Evolutionary conservation across 2,888 invertebrate genomes (phyloP).

Genomic region (Catocala nupta): DNA sequence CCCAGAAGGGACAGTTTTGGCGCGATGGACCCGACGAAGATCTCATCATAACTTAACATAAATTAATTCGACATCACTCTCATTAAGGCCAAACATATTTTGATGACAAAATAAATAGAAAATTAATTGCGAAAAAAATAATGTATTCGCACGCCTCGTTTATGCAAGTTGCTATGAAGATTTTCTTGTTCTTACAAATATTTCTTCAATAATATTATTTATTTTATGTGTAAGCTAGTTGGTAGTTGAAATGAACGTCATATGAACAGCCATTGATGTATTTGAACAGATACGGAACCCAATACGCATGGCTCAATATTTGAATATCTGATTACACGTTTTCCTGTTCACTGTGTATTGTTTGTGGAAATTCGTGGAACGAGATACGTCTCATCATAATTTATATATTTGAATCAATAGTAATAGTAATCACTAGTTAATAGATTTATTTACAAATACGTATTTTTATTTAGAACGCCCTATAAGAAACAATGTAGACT

Average conservation of each 20-base stretch:
- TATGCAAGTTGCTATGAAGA: no score
- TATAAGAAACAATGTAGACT: no score
- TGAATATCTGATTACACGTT: constrained; percentile 12
- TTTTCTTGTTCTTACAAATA: no score
- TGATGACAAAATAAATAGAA: background rate
- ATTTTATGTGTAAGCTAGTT: no score
- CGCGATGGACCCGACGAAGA: background rate
- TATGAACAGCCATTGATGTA: background rate
- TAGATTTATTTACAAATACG: no score
- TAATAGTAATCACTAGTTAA: no score
- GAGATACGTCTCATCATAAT: no score
- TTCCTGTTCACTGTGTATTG: background rate
- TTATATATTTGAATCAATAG: no score
- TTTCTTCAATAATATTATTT: no score
- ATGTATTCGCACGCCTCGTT: background rate
- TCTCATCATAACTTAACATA: constrained; percentile 3
- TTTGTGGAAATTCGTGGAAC: no score
- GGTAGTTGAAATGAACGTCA: background rate
- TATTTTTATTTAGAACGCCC: no score
- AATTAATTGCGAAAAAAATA: background rate
- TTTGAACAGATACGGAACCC: constrained; percentile 1
- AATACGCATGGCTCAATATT: constrained; percentile 8
- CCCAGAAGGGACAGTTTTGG: background rate
- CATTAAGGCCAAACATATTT: constrained; percentile 9
- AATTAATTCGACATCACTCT: constrained; percentile 11